Evolutionary conservation across 2,113 vertebrate genomes (phyloP).

Genomic region (Caranx melampygus): DNA sequence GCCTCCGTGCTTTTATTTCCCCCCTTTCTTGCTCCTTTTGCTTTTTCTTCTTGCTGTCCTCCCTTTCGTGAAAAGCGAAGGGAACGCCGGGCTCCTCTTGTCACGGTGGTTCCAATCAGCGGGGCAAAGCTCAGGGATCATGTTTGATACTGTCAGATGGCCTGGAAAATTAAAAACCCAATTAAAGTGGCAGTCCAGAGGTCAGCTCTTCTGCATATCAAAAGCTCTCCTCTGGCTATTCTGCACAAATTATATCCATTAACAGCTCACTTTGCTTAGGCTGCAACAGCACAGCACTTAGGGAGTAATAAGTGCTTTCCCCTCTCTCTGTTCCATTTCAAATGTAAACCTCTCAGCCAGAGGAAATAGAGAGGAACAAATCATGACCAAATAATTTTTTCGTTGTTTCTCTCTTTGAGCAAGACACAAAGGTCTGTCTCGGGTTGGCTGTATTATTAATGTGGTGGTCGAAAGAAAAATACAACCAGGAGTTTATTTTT

Average conservation of each 20-base stretch:
- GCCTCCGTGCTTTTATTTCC: slow-evolving; percentile 76
- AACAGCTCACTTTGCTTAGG: slow-evolving; percentile 99
- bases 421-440: slow-evolving; percentile 91
- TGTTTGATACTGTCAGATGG: slow-evolving; percentile 99
- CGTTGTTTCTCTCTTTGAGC: slow-evolving; percentile 72
- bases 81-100: slow-evolving; percentile 80
- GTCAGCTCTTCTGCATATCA: slow-evolving; percentile 99
- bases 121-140: slow-evolving; percentile 96
- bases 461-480: slow-evolving; percentile 76
- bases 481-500: slow-evolving; percentile 91
- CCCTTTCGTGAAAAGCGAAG: slow-evolving; percentile 63
- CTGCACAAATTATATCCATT: slow-evolving; percentile 99
- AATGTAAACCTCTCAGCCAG: slow-evolving; percentile 89
- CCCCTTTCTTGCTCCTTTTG: slow-evolving; percentile 45
- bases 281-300: slow-evolving; percentile 96
- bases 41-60: slow-evolving; percentile 69
- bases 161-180: slow-evolving; percentile 99
- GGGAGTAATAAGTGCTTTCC: slow-evolving; percentile 96
- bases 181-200: slow-evolving; percentile 99
- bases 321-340: slow-evolving; percentile 91
- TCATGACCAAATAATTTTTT: slow-evolving; percentile 94
- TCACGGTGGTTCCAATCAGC: slow-evolving; percentile 93
- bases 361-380: slow-evolving; percentile 87
- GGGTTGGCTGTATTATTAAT: slow-evolving; percentile 89
- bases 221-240: slow-evolving; percentile 99